These are phyloP conservation scores for Chloroceryle inda DNA, from an alignment of 2,797 vertebrate genomes.

Conservation along the genomic window DNA sequence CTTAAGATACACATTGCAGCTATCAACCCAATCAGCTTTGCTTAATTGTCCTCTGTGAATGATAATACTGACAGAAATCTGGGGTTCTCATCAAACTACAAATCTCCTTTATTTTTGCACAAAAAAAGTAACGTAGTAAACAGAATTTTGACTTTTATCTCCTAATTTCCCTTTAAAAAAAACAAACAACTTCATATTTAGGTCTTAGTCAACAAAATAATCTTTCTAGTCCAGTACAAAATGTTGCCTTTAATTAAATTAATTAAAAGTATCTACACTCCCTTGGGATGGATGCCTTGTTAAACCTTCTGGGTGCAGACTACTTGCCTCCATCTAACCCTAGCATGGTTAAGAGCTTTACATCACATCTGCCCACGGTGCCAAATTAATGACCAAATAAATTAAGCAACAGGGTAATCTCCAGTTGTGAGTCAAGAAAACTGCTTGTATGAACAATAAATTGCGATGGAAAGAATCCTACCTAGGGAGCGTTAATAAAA, in stretches of 20 bases:
- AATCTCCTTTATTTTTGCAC: neutral
- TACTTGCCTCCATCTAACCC: constrained; percentile 41
- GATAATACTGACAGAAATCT: neutral
- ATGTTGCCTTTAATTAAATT: constrained; percentile 57
- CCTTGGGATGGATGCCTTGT: constrained; percentile 45
- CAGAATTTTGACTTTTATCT: neutral
- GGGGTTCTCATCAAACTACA: neutral
- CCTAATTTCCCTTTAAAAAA: neutral
- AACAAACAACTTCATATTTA: neutral
- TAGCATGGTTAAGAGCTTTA: constrained; percentile 42
- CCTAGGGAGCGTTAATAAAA: constrained; percentile 26
- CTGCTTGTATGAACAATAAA: neutral
- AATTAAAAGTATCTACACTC: constrained; percentile 47
- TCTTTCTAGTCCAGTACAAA: constrained; percentile 20
- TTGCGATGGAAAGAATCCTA: constrained; percentile 19
- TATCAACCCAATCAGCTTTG: neutral
- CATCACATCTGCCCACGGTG: constrained; percentile 49
- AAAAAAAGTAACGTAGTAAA: neutral
- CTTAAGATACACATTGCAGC: neutral
- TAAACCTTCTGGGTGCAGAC: constrained; percentile 54
- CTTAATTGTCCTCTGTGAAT: neutral
- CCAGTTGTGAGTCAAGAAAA: constrained; percentile 29
- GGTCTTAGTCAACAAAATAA: neutral
- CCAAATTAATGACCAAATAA: constrained; percentile 54
- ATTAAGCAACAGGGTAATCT: constrained; percentile 46